Percentiles rank a stretch among this genome's conserved stretches.
Evolutionary conservation across 2,113 vertebrate species (phyloP).

Genomic region (Apteryx mantelli): DNA sequence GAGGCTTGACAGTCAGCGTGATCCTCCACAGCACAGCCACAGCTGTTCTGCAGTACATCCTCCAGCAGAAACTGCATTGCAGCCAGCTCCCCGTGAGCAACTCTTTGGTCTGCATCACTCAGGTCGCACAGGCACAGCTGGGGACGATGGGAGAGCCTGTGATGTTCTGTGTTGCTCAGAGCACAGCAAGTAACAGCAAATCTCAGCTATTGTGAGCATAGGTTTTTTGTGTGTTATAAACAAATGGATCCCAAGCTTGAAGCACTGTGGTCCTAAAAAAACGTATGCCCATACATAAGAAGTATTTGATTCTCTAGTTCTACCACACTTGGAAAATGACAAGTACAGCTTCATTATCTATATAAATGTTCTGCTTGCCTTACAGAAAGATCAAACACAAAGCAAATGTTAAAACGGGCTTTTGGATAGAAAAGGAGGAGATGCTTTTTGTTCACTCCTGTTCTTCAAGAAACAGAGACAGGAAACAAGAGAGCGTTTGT

Average conservation of each 20-base stretch:
- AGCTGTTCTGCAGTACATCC: slow-evolving; percentile 70
- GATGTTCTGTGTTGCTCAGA: background rate
- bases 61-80: slow-evolving; percentile 75
- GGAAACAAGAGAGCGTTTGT: background rate
- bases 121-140: slow-evolving; percentile 79
- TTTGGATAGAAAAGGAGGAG: background rate
- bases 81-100: slow-evolving; percentile 74
- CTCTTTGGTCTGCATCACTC: slow-evolving; percentile 58
- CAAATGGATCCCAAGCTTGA: background rate
- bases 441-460: background rate
- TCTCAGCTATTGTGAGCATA: background rate
- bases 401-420: background rate
- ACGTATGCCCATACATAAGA: background rate
- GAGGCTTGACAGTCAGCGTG: background rate
- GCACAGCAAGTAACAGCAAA: background rate
- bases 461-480: background rate
- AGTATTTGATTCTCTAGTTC: background rate
- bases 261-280: background rate
- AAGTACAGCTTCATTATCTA: background rate
- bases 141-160: background rate
- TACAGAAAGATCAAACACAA: background rate
- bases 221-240: background rate
- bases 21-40: background rate
- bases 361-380: background rate
- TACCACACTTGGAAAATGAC: background rate